Percentiles rank a stretch among this genome's conserved stretches.
Evolutionary conservation across 2,888 invertebrate species (phyloP).

Genomic region (Lacanobia oleracea): DNA sequence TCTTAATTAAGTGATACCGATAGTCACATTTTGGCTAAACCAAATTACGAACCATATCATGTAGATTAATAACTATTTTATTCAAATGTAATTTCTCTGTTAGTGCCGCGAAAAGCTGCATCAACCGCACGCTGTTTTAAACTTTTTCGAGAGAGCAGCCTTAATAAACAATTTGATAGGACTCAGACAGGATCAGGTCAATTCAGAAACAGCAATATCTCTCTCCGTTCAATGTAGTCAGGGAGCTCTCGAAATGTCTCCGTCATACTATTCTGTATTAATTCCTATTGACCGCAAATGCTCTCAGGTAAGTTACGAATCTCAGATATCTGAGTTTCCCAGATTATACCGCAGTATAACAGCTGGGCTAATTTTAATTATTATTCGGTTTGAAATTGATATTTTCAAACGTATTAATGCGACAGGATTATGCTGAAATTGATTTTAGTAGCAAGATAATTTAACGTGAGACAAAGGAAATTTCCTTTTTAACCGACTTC

Average conservation of each 20-base stretch:
- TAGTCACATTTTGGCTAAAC: no score
- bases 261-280: not conserved
- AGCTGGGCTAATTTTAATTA: no score
- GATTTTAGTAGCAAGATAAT: not conserved
- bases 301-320: not conserved
- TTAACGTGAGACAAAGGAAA: not conserved
- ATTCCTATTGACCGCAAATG: not conserved
- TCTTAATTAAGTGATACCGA: no score
- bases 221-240: not conserved
- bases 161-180: not conserved
- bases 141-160: no score
- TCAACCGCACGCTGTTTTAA: no score
- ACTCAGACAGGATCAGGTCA: not conserved
- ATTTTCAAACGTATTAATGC: no score
- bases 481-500: no score
- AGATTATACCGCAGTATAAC: not conserved
- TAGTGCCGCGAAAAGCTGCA: no score
- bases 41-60: no score
- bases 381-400: not conserved
- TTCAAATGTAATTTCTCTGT: no score
- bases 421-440: not conserved
- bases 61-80: no score
- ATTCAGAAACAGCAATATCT: not conserved
- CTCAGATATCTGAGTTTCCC: not conserved
- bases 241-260: conserved; percentile 1